Percentiles rank a stretch among this genome's conserved stretches.
These are phyloP conservation scores for Ormyrus nitidulus DNA, from an alignment of 2,888 invertebrate genomes.

Conservation along the genomic window DNA sequence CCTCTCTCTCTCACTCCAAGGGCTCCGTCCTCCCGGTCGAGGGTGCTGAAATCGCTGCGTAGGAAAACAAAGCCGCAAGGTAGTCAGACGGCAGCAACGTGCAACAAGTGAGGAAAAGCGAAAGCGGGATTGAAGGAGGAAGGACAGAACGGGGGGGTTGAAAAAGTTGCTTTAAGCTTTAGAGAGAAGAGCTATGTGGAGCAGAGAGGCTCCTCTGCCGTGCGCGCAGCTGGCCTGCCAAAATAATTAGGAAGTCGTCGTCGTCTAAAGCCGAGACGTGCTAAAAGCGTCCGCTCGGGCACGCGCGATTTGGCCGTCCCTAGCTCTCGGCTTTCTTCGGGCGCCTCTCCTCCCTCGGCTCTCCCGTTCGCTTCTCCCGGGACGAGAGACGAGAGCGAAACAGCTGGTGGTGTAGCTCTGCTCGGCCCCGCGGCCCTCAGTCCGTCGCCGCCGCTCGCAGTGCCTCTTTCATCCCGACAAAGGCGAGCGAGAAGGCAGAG, in stretches of 20 bases:
- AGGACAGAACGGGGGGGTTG: background rate
- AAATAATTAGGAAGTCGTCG: slow-evolving; percentile 87
- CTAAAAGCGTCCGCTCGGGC: slow-evolving; percentile 81
- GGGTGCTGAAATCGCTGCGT: no score
- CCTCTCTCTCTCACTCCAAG: no score
- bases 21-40: no score
- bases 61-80: no score
- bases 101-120: background rate
- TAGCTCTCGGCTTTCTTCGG: slow-evolving; percentile 56
- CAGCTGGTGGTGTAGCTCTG: background rate
- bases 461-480: background rate
- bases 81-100: background rate
- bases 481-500: slow-evolving; percentile 2
- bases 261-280: slow-evolving; percentile 77
- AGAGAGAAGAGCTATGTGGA: background rate
- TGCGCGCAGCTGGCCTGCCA: slow-evolving; percentile 78
- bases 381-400: background rate
- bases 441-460: slow-evolving; percentile 66
- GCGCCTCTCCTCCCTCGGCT: background rate
- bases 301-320: slow-evolving; percentile 73
- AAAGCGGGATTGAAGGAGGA: background rate
- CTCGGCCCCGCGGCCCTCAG: background rate
- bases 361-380: slow-evolving; percentile 69
- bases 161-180: background rate
- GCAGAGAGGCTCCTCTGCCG: background rate